Percentiles rank a stretch among this genome's conserved stretches.
These are phyloP conservation scores for Agelastica alni DNA, from an alignment of 2,888 invertebrate genomes.

Conservation along the genomic window DNA sequence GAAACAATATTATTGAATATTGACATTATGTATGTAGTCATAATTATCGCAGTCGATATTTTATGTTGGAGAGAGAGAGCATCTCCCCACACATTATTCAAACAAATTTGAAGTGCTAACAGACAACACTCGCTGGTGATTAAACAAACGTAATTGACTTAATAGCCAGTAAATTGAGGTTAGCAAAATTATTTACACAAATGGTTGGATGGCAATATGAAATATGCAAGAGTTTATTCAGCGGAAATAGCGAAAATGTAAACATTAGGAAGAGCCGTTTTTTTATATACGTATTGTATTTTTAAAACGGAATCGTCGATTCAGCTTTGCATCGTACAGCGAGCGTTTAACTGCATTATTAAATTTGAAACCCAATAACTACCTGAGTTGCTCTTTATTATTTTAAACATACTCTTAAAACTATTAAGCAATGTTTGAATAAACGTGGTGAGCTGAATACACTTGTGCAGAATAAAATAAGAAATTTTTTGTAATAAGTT, in stretches of 20 bases:
- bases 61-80: constrained; percentile 2
- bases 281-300: neutral
- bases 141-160: constrained; percentile 40
- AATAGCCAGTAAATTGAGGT: constrained; percentile 34
- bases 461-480: no score
- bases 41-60: constrained; percentile 6
- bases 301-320: neutral
- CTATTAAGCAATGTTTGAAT: no score
- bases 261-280: constrained; percentile 15
- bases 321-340: no score
- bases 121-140: constrained; percentile 35
- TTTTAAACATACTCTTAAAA: no score
- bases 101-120: constrained; percentile 35
- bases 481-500: no score
- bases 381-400: no score
- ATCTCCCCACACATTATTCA: constrained; percentile 10
- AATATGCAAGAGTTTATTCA: constrained; percentile 17
- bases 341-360: no score
- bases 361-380: no score
- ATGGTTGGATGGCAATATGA: constrained; percentile 19
- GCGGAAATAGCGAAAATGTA: constrained; percentile 8
- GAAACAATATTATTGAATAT: no score
- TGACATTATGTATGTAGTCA: neutral
- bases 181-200: constrained; percentile 27
- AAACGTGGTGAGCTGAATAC: no score